Base-by-base conservation (phyloP, 2,113 vertebrate genomes). In the Octodon degus region DNA sequence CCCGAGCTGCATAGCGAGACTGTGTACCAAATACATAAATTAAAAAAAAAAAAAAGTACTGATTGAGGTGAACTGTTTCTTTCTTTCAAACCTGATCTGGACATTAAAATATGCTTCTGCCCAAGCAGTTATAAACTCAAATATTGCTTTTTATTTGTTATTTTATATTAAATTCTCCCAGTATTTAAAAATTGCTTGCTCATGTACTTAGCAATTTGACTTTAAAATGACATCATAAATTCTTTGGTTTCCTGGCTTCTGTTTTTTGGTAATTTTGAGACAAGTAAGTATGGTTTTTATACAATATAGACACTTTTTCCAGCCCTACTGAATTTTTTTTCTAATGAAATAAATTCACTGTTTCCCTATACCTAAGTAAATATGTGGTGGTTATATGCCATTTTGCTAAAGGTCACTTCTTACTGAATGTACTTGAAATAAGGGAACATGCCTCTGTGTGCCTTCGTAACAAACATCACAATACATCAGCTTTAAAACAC, bases 191-290 rank as follows among this genome's bases (percentile, higher is more conserved):
- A 34, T 92, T 91, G 20, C 67, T 94, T 86, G 24, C 22, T 24
- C 5, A 3, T 79, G 27, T 91, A 58, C 53, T 13, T 50, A 50
- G 43, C 27, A 80, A 58, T 77, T 70, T 96, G 53, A 86, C 22
- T 79, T 90, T 77, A 91, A 91, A 86, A 96, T 67, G 13, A 34
- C 95, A 27, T 37, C 70, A 72, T 62, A 55, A 83, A 30, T 58
- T 89, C 60, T 89, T 87, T 76, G 62, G n/a, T 67, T 92, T 91
- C 72, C 67, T 85, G 68, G 47, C 43, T 77, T 94, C 30, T 93
- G 40, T 85, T 94, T 95, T 94, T 27, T 90, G 82, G 27, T 84
- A 4, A 91, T 43, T 17, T 91, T 87, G 67, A 91, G 93, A 93
- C 9, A 47, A 85, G 3, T 74, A 84, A 62, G 20, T 86, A 43